Evolutionary conservation across 1,140 invertebrate species (phyloP).

Genomic region (Drosophila seguyi): DNA sequence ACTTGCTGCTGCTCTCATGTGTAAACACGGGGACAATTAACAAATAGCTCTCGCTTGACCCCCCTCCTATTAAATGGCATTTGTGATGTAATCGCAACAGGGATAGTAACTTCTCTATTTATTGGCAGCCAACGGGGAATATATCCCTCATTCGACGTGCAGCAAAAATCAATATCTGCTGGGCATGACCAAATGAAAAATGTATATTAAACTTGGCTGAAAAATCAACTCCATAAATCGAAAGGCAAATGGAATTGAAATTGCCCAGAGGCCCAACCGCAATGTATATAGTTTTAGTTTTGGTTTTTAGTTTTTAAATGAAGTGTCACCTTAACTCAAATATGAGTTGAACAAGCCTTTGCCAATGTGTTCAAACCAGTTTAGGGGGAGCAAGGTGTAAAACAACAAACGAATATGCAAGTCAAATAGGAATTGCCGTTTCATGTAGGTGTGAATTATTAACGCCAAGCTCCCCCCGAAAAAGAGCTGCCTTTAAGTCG

Average conservation of each 20-base stretch:
- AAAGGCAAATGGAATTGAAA: background rate
- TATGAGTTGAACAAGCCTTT: slow-evolving; percentile 5
- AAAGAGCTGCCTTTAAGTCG: background rate
- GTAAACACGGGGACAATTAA: slow-evolving; percentile 43
- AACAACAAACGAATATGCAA: slow-evolving; percentile 34
- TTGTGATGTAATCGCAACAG: slow-evolving; percentile 40
- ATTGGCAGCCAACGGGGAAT: slow-evolving; percentile 26
- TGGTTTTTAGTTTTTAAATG: background rate
- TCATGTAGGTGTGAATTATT: slow-evolving; percentile 44
- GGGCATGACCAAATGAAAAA: slow-evolving; percentile 8
- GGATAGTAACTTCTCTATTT: slow-evolving; percentile 21
- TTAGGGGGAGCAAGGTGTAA: slow-evolving; percentile 19
- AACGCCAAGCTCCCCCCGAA: slow-evolving; percentile 3
- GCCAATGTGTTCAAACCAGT: no score
- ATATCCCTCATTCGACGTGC: background rate
- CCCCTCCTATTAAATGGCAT: slow-evolving; percentile 35
- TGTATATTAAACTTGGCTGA: background rate
- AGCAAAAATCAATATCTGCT: slow-evolving; percentile 32
- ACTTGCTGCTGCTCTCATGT: slow-evolving; percentile 20
- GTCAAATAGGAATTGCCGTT: slow-evolving; percentile 43
- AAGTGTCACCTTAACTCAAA: slow-evolving; percentile 16
- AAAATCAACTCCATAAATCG: background rate
- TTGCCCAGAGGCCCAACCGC: slow-evolving; percentile 5
- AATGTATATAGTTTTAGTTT: background rate
- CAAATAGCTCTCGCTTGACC: slow-evolving; percentile 26